Conservation (phyloP, 1,140 invertebrate species). For the Drosophila nebulosa region DNA sequence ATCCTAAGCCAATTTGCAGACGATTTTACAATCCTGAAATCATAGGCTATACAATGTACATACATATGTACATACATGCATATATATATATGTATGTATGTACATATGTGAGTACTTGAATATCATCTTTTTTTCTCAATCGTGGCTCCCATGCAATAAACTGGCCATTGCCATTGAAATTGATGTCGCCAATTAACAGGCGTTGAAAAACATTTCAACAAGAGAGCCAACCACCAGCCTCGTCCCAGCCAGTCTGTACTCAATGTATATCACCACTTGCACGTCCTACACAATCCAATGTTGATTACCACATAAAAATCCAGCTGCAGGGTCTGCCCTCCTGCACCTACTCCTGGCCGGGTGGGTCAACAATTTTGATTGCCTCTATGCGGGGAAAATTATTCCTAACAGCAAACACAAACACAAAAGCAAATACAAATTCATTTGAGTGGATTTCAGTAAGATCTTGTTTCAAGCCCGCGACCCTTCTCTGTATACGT, state of each 20-base stretch:
- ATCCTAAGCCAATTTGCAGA: constrained; percentile 15
- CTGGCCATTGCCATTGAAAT: constrained; percentile 35
- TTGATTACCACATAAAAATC: constrained; percentile 76
- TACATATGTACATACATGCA: not conserved
- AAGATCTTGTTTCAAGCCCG: constrained; percentile 13
- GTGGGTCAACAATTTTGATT: constrained; percentile 68
- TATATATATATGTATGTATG: not conserved
- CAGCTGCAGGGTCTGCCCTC: constrained; percentile 39
- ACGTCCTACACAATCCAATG: constrained; percentile 70
- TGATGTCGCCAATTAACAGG: constrained; percentile 56
- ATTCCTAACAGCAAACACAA: constrained; percentile 61
- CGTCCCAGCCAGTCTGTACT: constrained; percentile 25
- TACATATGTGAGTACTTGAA: constrained; percentile 1
- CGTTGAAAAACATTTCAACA: constrained; percentile 51
- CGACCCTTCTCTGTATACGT: constrained; percentile 39
- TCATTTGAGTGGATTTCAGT: constrained; percentile 72
- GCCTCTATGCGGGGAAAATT: constrained; percentile 56
- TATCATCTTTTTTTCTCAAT: constrained; percentile 13
- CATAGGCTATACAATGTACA: constrained; percentile 11
- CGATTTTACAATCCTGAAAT: constrained; percentile 2
- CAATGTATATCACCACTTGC: constrained; percentile 63
- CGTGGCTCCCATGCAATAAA: not conserved
- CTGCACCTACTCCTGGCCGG: constrained; percentile 20
- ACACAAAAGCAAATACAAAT: constrained; percentile 66
- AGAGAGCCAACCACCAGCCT: constrained; percentile 51